A percentile compares a stretch with the other conserved stretches of the same genome.
phyloP scores from a whole-genome alignment of 2,888 invertebrate genomes.

The Drosophila kanekoi region DNA sequence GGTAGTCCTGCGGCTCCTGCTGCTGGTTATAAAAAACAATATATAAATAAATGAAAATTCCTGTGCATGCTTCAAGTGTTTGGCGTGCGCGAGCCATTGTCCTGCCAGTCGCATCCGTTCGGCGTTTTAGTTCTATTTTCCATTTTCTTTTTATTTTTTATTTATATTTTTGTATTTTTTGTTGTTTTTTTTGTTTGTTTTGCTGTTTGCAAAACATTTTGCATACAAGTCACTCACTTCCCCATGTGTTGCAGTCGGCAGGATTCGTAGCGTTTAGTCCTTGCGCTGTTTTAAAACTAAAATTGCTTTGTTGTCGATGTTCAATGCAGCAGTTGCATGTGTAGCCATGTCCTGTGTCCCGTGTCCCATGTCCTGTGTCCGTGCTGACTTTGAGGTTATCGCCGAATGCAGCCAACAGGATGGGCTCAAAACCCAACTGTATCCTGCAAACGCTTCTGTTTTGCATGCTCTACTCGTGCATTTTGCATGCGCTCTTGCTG shows the following conservation, averaged over 20 bases:
- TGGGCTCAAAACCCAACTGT: constrained; percentile 43
- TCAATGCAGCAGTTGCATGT: constrained; percentile 74
- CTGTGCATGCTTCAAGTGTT: constrained; percentile 80
- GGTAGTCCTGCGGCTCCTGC: constrained; percentile 17
- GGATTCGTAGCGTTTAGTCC: constrained; percentile 68
- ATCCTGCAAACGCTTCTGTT: constrained; percentile 58
- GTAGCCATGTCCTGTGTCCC: constrained; percentile 38
- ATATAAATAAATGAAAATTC: constrained; percentile 81
- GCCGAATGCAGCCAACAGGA: constrained; percentile 48
- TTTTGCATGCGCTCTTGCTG: constrained; percentile 62
- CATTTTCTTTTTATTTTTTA: constrained; percentile 23
- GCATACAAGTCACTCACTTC: constrained; percentile 77
- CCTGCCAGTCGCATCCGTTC: constrained; percentile 75
- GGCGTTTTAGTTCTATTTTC: constrained; percentile 53
- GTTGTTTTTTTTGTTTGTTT: constrained; percentile 23
- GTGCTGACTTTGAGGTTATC: constrained; percentile 73
- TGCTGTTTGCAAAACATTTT: constrained; percentile 69
- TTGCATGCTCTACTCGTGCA: constrained; percentile 75
- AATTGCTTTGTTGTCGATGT: constrained; percentile 81
- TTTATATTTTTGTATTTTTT: constrained; percentile 1
- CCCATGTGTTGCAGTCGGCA: constrained; percentile 46
- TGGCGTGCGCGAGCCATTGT: constrained; percentile 79
- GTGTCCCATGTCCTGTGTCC: constrained; percentile 13
- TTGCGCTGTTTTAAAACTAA: constrained; percentile 74
- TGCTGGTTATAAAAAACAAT: constrained; percentile 78